Evolutionary conservation across 2,888 invertebrate species (phyloP).

Genomic region (Teleogryllus oceanicus): DNA sequence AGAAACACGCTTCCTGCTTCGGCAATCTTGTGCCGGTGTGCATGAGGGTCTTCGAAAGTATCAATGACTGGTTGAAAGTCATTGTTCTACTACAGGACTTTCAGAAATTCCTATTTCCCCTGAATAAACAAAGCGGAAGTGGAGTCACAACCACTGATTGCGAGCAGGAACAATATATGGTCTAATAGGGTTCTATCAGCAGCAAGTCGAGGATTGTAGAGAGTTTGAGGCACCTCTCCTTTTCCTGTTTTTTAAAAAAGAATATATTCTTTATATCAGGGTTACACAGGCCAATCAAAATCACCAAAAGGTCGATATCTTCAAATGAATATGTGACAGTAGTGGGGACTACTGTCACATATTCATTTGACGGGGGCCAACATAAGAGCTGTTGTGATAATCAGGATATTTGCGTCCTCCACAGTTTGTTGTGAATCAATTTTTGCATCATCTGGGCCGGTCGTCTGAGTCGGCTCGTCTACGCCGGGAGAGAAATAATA

Average conservation of each 20-base stretch:
- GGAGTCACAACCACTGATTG: background rate
- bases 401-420: too few species aligned
- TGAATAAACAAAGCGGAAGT: too few species aligned
- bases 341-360: too few species aligned
- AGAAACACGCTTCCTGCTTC: too few species aligned
- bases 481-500: too few species aligned
- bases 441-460: too few species aligned
- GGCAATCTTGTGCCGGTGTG: background rate
- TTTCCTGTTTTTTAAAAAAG: background rate
- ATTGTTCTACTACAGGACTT: background rate
- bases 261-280: background rate
- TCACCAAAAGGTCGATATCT: background rate
- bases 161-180: background rate
- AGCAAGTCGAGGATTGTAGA: background rate
- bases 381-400: too few species aligned
- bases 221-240: too few species aligned
- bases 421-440: too few species aligned
- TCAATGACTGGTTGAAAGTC: constrained; percentile 1
- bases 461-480: too few species aligned
- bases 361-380: too few species aligned
- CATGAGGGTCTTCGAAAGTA: background rate
- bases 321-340: too few species aligned
- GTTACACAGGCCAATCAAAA: background rate
- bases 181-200: background rate
- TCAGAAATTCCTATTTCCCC: background rate